A percentile compares a stretch with the other conserved stretches of the same genome.
Evolutionary conservation across 2,888 invertebrate species (phyloP).

Genomic region (Brachycybe producta): DNA sequence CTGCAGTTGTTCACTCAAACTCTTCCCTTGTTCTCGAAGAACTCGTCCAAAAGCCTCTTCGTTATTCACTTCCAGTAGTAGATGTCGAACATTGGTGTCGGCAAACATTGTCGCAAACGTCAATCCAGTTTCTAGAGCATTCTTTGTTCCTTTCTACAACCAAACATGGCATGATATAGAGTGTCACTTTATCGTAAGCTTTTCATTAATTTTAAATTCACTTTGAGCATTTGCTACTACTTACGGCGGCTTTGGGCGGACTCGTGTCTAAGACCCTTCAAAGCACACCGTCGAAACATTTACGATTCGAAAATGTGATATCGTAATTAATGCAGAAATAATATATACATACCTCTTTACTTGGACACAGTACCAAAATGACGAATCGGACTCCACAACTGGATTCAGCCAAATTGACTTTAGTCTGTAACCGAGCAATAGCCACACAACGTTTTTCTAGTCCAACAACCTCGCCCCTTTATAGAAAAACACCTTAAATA

Average conservation of each 20-base stretch:
- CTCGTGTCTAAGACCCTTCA: too few species aligned
- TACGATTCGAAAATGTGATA: too few species aligned
- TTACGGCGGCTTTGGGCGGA: too few species aligned
- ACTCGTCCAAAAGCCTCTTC: slow-evolving; percentile 42
- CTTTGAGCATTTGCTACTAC: too few species aligned
- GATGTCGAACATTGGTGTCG: slow-evolving; percentile 43
- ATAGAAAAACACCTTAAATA: neutral
- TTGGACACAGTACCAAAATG: slow-evolving; percentile 45
- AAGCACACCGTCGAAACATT: neutral
- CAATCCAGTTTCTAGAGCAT: slow-evolving; percentile 44
- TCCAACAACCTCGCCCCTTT: neutral
- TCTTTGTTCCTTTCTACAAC: slow-evolving; percentile 46
- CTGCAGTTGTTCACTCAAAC: too few species aligned
- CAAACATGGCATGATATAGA: slow-evolving; percentile 7
- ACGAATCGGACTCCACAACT: slow-evolving; percentile 45
- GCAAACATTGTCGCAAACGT: slow-evolving; percentile 47
- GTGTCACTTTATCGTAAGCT: too few species aligned
- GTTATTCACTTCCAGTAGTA: slow-evolving; percentile 39
- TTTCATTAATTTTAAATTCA: slow-evolving; percentile 4
- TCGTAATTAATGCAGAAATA: too few species aligned
- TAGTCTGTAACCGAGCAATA: slow-evolving; percentile 42
- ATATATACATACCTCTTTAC: slow-evolving; percentile 39
- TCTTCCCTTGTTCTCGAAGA: slow-evolving; percentile 35
- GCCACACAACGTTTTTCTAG: slow-evolving; percentile 44
- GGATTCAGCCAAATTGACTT: slow-evolving; percentile 44